phyloP scores from a whole-genome alignment of 2,888 invertebrate genomes.

The Pristionchus mayeri region DNA sequence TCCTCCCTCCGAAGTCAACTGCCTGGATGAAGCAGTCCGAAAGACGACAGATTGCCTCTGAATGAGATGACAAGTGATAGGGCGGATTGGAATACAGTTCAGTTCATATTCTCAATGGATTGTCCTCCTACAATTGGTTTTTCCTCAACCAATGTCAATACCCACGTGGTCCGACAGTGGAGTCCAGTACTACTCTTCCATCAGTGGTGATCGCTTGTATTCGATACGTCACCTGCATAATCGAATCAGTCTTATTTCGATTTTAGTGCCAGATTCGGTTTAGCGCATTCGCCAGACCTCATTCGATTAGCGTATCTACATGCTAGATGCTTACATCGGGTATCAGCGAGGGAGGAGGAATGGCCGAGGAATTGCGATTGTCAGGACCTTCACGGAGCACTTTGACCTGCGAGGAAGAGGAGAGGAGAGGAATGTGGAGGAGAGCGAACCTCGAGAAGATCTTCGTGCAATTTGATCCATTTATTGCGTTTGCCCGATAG shows the following conservation, averaged over 20 bases:
- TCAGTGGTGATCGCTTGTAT: slow-evolving; percentile 40
- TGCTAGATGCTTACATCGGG: neutral
- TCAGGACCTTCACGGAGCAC: neutral
- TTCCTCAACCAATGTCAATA: no score
- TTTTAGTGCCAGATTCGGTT: no score
- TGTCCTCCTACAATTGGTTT: neutral
- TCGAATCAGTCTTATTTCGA: neutral
- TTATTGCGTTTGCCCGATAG: slow-evolving; percentile 34
- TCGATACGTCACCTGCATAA: neutral
- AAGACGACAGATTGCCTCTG: slow-evolving; percentile 35
- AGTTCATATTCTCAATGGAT: neutral
- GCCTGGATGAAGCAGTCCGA: slow-evolving; percentile 47
- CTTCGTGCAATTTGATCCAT: slow-evolving; percentile 47
- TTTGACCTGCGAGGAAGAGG: neutral
- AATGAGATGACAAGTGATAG: neutral
- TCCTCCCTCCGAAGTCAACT: slow-evolving; percentile 53
- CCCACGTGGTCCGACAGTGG: neutral
- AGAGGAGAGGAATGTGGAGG: no score
- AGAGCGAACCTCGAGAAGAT: slow-evolving; percentile 30
- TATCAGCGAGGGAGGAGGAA: slow-evolving; percentile 28
- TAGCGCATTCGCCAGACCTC: no score
- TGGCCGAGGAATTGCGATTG: neutral
- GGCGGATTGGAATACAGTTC: neutral
- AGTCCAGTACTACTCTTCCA: slow-evolving; percentile 1
- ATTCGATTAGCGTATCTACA: no score